Conservation (phyloP, 2,113 vertebrate species). For the Xenopus laevis region DNA sequence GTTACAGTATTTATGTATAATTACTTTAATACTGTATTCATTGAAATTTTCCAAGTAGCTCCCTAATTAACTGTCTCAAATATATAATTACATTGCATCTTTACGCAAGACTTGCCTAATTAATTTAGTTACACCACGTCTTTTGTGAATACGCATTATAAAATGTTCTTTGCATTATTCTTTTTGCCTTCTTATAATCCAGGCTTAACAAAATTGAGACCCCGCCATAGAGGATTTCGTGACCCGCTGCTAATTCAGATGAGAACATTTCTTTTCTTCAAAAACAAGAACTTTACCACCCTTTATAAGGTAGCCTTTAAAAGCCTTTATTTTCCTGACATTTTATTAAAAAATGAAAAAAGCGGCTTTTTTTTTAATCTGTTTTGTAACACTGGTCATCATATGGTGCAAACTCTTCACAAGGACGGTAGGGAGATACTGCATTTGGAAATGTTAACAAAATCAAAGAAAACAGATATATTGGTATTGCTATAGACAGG, state of each 20-base stretch:
- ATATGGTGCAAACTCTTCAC: too few species aligned
- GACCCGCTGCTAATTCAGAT: conserved; percentile 70
- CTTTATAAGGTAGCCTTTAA: conserved; percentile 41
- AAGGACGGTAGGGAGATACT: too few species aligned
- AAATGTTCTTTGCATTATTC: conserved; percentile 87
- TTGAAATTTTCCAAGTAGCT: conserved; percentile 86
- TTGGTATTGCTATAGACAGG: conserved; percentile 50
- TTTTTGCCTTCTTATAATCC: conserved; percentile 90
- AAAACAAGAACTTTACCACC: conserved; percentile 27
- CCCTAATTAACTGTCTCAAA: conserved; percentile 88
- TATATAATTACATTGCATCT: conserved; percentile 89
- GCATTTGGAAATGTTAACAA: too few species aligned
- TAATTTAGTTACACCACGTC: conserved; percentile 88
- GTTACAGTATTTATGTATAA: conserved; percentile 87
- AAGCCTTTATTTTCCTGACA: conserved; percentile 19
- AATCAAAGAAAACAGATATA: too few species aligned
- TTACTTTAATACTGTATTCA: conserved; percentile 84
- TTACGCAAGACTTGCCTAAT: conserved; percentile 92
- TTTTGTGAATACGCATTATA: conserved; percentile 86
- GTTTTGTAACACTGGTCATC: background rate
- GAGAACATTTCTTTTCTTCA: conserved; percentile 64
- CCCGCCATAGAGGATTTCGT: conserved; percentile 81
- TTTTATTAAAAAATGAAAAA: background rate
- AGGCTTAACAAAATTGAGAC: conserved; percentile 81
- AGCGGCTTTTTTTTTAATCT: conserved; percentile 48